Conservation (phyloP, 1,140 invertebrate genomes). For the Oryctes rhinoceros region DNA sequence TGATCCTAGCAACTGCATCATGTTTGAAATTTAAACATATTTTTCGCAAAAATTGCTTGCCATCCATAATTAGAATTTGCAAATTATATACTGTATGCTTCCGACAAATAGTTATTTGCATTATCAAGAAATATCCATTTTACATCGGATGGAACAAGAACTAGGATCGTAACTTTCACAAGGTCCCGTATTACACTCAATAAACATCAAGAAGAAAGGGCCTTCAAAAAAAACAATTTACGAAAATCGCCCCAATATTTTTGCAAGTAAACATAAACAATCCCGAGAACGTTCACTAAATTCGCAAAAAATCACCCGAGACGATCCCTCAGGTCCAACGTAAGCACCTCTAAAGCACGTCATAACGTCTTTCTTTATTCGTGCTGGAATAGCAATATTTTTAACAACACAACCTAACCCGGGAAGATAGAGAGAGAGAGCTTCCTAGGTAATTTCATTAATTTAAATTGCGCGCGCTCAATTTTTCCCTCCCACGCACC, state of each 20-base stretch:
- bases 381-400: neutral
- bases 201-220: neutral
- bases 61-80: too few relatives aligned
- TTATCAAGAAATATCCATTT: neutral
- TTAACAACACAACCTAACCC: neutral
- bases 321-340: neutral
- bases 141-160: neutral
- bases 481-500: neutral
- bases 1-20: too few relatives aligned
- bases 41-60: too few relatives aligned
- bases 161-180: neutral
- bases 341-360: neutral
- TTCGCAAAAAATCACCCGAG: neutral
- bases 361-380: slow-evolving; percentile 22
- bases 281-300: slow-evolving; percentile 1
- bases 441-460: slow-evolving; percentile 18
- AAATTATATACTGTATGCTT: too few relatives aligned
- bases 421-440: neutral
- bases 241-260: neutral
- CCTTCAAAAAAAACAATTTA: neutral
- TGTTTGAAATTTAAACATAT: too few relatives aligned
- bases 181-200: neutral
- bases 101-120: too few relatives aligned
- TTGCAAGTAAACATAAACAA: slow-evolving; percentile 14
- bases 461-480: slow-evolving; percentile 1